Evolutionary conservation across 1,140 invertebrate species (phyloP).

Genomic region (Argopecten irradians): DNA sequence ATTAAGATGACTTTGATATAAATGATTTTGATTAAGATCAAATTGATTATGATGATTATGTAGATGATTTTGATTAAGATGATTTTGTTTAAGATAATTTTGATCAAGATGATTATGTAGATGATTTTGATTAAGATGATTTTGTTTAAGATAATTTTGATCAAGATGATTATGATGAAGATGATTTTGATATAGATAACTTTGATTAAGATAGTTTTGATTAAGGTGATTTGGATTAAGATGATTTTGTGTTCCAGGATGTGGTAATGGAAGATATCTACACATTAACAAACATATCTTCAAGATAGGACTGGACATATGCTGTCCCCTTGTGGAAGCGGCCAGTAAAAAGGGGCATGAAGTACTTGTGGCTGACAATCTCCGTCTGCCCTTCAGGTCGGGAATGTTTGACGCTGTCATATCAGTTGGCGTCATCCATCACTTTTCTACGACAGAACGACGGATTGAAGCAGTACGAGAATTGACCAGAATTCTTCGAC

Average conservation of each 20-base stretch:
- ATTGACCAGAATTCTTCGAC: slow-evolving; percentile 89
- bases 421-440: slow-evolving; percentile 96
- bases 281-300: slow-evolving; percentile 90
- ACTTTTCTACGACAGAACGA: slow-evolving; percentile 93
- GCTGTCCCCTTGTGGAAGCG: slow-evolving; percentile 86
- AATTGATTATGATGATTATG: no score
- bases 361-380: slow-evolving; percentile 88
- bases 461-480: slow-evolving; percentile 91
- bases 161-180: no score
- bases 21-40: no score
- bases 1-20: no score
- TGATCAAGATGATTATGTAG: no score
- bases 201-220: no score
- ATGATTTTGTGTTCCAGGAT: slow-evolving; percentile 84
- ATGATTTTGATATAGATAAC: no score
- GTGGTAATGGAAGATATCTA: slow-evolving; percentile 95
- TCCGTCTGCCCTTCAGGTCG: slow-evolving; percentile 92
- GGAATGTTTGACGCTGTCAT: slow-evolving; percentile 95
- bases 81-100: no score
- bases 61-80: no score
- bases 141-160: no score
- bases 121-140: no score
- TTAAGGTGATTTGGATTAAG: no score
- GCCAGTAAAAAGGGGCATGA: slow-evolving; percentile 89
- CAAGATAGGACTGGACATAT: slow-evolving; percentile 92